A percentile compares a stretch with the other conserved stretches of the same genome.
These are phyloP conservation scores for Itoplectis maculator DNA, from an alignment of 2,888 invertebrate genomes.

Conservation along the genomic window DNA sequence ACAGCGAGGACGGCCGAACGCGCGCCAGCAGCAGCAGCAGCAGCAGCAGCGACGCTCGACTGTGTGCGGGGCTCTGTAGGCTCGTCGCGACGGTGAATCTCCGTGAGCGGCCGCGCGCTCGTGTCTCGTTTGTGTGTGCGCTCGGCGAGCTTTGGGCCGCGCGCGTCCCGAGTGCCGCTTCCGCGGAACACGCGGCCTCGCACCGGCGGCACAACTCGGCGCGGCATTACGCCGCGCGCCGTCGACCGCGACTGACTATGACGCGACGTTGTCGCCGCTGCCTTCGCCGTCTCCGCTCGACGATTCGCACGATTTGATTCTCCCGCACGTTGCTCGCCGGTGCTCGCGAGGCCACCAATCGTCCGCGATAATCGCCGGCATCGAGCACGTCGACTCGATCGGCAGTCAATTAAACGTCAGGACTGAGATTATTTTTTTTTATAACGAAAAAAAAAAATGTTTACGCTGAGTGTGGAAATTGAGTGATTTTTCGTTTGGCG, in stretches of 20 bases:
- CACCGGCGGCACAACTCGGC: conserved; percentile 72
- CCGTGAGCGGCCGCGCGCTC: not conserved
- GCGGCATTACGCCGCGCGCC: conserved; percentile 84
- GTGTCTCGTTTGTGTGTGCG: conserved; percentile 47
- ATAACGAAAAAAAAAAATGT: not conserved
- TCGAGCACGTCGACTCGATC: not conserved
- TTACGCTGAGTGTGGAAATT: not conserved
- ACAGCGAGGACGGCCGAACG: not conserved
- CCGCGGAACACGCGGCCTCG: conserved; percentile 80
- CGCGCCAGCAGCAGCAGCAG: no score
- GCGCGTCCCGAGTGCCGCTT: conserved; percentile 80
- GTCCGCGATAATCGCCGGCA: not conserved
- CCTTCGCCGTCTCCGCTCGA: not conserved
- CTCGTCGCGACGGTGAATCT: conserved; percentile 27
- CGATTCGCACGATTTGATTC: no score
- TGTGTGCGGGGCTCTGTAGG: not conserved
- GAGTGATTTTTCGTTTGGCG: not conserved
- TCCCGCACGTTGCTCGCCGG: no score
- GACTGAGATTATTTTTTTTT: not conserved
- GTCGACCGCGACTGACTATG: conserved; percentile 82
- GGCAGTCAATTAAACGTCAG: not conserved
- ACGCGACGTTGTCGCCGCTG: conserved; percentile 41
- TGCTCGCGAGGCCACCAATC: no score
- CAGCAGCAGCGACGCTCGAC: conserved; percentile 30
- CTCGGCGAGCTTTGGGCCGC: conserved; percentile 73